Conservation (phyloP, 1,140 invertebrate species). For the Triops longicaudatus region DNA sequence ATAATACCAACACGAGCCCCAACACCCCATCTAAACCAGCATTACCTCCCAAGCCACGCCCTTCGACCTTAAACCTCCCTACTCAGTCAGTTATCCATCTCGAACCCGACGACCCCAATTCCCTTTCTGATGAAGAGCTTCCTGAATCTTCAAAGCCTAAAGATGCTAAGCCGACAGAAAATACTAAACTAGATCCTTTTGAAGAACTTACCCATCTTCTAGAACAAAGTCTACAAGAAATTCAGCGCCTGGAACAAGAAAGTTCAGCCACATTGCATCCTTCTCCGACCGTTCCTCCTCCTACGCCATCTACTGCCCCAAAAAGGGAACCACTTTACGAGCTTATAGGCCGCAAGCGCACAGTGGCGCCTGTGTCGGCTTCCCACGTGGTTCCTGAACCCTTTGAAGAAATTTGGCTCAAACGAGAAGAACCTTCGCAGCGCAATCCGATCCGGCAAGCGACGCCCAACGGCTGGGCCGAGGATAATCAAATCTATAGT, state of each 20-base stretch:
- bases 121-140: slow-evolving; percentile 22
- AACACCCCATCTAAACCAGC: neutral
- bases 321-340: slow-evolving; percentile 28
- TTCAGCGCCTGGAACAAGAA: slow-evolving; percentile 21
- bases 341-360: slow-evolving; percentile 24
- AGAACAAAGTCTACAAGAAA: slow-evolving; percentile 24
- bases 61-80: neutral
- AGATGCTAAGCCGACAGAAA: slow-evolving; percentile 1
- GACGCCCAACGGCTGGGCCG: neutral
- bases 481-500: slow-evolving; percentile 25
- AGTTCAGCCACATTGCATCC: neutral
- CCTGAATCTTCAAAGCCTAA: slow-evolving; percentile 11
- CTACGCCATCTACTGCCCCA: neutral
- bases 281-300: neutral
- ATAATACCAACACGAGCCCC: neutral
- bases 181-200: neutral
- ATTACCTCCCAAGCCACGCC: neutral
- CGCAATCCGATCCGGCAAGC: neutral
- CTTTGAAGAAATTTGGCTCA: neutral
- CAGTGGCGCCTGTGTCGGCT: neutral
- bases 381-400: neutral
- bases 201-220: slow-evolving; percentile 20
- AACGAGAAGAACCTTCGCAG: neutral
- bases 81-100: slow-evolving; percentile 22
- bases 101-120: slow-evolving; percentile 27